Base-by-base conservation (phyloP, 2,797 vertebrate genomes). In the Anguilla obscura region DNA sequence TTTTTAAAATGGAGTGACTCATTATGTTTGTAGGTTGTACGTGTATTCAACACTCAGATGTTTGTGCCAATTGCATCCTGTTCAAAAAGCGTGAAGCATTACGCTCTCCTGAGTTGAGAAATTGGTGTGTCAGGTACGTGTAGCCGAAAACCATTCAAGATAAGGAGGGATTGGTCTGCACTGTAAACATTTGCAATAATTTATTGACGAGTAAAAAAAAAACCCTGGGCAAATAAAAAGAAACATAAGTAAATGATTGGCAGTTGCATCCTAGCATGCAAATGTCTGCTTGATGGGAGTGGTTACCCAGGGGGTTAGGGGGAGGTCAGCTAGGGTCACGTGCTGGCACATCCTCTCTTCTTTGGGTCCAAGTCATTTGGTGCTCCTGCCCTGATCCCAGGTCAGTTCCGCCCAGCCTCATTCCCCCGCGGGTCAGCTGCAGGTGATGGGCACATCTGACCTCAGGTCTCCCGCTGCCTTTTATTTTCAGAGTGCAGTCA, bases 271-370 rank as follows among this genome's bases (percentile, higher is more conserved):
- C 56, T 69, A n/a, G 5, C n/a, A 69, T 27, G n/a, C 24, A 27
- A 69, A 66, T 48, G 45, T 66, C 79, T 83, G 16, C 8, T 58
- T 24, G 40, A 60, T 87, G 79, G 27, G 40, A 50, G 40, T 27
- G 60, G n/a, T 83, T n/a, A 33, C 27, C 45, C 33, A 54, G 63
- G 10, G 63, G 40, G 50, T 63, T 7, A 71, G 30, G 69, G 79
- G 63, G 87, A 85, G 60, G 50, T 74, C 82, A 71, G 66, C n/a
- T 63, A n/a, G 63, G 30, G 63, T 80, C 66, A 30, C 12, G 27
- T 14, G 12, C 85, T 82, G 56, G 24, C 85, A 33, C 18, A 30
- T 80, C 71, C 48, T 21, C 74, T 58, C 88, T 82, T 88, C 84
- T 16, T 79, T 48, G 85, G 71, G 71, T 79, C n/a, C 8, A 10